Base-by-base conservation (phyloP, 92 coral and sea anemone species). In the Phymanthus crucifer region DNA sequence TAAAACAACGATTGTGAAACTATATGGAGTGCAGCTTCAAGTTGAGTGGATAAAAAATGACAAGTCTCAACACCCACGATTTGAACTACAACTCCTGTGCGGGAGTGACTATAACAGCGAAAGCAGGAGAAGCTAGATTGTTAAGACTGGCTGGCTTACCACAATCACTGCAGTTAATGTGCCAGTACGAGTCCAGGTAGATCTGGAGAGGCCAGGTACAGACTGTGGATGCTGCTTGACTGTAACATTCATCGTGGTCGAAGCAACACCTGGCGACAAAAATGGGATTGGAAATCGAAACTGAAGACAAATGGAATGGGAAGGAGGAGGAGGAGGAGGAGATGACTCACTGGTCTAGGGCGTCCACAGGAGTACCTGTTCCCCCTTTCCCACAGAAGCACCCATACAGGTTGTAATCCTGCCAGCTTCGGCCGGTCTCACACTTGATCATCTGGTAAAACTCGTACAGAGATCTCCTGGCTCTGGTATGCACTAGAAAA, bases 371-470 rank as follows among this genome's bases (percentile, higher is more conserved):
- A 40, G 64, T 47, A n/a, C 85, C 85, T 19, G 23, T 18, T 6
- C 85, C 85, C 31, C 85, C 85, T 73, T 73, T 81, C 26, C 85
- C 85, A 58, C 85, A 81, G 70, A 66, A 81, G 45, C 85, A 81
- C 11, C 85, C 85, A 56, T 81, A 81, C 16, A 64, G 50, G 68
- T 81, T 81, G 37, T 47, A 81, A 40, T 81, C 85, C 19, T 33
- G 11, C 71, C 67, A 46, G 45, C 29, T 18, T 0, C 79, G 54
- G 16, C 78, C 78, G 36, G 85, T 81, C 50, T 71, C 85, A 81
- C 85, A 81, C 13, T 12, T 72, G 16, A 73, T 58, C 85, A 81
- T 81, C 18, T 10, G 18, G 33, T 56, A 58, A 38, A 81, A 81
- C 35, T 81, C 72, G 21, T 40, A 81, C 35, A 81, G 73, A 0